A percentile compares a stretch with the other conserved stretches of the same genome.
Evolutionary conservation across 2,113 vertebrate genomes (phyloP).

Genomic region (Xiphophorus maculatus): DNA sequence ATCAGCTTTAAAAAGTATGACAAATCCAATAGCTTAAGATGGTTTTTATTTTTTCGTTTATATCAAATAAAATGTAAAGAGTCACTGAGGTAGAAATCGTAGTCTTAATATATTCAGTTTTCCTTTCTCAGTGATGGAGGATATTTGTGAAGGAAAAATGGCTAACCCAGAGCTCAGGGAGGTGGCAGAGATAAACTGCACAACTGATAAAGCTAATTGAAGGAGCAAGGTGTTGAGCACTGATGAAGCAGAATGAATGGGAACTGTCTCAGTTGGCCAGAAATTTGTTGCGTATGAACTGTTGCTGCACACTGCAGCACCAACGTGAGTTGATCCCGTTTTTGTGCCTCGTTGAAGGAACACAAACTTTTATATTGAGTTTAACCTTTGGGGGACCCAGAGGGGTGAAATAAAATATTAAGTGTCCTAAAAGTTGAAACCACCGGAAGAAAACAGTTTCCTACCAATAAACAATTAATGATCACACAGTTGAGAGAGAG

Average conservation of each 20-base stretch:
- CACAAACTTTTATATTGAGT: too few relatives aligned
- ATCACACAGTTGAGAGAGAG: neutral
- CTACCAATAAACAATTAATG: neutral
- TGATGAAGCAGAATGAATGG: neutral
- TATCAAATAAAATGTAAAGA: too few relatives aligned
- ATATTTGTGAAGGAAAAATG: neutral
- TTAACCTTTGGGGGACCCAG: neutral
- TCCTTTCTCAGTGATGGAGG: neutral
- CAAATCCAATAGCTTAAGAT: too few relatives aligned
- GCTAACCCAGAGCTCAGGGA: neutral
- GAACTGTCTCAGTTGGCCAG: neutral
- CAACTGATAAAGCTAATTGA: neutral
- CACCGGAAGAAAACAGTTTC: neutral
- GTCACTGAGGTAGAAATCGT: too few relatives aligned
- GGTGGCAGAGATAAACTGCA: slow-evolving; percentile 1
- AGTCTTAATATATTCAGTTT: neutral
- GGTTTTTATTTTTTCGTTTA: too few relatives aligned
- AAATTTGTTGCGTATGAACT: neutral
- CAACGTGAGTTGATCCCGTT: neutral
- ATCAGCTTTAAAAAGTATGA: too few relatives aligned
- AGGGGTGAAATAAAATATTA: neutral
- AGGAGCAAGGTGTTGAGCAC: neutral
- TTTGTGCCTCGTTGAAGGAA: neutral
- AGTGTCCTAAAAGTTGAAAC: neutral
- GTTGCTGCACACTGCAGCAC: neutral